Percentiles rank a stretch among this genome's conserved stretches.
phyloP scores from a whole-genome alignment of 2,113 vertebrate genomes.

The Megaceryle torquata region DNA sequence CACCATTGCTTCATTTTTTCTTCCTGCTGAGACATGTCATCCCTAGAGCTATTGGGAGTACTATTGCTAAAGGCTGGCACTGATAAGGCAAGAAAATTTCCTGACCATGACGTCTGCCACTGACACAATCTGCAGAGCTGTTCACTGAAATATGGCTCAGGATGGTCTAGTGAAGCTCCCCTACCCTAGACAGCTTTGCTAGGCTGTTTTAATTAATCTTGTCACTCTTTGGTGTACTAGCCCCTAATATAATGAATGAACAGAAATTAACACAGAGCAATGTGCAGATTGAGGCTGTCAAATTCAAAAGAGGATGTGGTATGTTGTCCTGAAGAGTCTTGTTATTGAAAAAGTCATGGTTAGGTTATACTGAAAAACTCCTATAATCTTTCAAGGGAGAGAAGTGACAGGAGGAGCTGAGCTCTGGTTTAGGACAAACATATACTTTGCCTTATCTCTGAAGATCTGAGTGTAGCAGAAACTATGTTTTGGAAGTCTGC shows the following conservation, averaged over 20 bases:
- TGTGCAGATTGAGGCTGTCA: background rate
- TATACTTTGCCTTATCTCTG: background rate
- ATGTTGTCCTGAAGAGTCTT: background rate
- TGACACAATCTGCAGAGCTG: background rate
- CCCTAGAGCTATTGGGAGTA: background rate
- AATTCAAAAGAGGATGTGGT: background rate
- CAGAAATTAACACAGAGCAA: background rate
- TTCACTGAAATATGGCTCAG: background rate
- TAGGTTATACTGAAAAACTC: background rate
- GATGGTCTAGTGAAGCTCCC: background rate
- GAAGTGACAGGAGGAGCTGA: background rate
- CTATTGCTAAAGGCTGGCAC: conserved; percentile 31
- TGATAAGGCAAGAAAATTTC: conserved; percentile 8
- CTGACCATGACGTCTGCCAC: background rate
- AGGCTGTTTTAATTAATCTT: conserved; percentile 24
- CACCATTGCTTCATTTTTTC: conserved; percentile 8
- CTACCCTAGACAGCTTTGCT: background rate
- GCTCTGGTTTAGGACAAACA: background rate
- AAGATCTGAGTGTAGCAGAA: background rate
- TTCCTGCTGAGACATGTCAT: conserved; percentile 36
- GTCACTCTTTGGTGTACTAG: background rate
- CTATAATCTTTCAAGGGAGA: background rate
- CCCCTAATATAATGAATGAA: background rate
- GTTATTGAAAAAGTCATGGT: background rate
- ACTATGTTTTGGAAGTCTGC: background rate